These are phyloP conservation scores for Ellobius talpinus DNA, from an alignment of 2,113 vertebrate genomes.

Conservation along the genomic window DNA sequence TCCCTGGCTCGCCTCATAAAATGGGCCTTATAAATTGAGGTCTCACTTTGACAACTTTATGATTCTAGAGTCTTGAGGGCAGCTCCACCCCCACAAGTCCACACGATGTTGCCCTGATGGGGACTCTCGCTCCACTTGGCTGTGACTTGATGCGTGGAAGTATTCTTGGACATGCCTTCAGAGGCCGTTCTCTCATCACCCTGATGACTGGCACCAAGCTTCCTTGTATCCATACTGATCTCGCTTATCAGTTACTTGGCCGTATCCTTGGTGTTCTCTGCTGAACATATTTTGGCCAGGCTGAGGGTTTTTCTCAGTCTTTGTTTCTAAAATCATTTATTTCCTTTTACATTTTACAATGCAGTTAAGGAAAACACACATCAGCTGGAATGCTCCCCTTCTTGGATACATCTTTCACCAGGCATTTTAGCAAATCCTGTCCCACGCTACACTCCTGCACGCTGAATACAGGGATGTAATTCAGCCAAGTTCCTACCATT, in stretches of 20 bases:
- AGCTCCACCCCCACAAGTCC: no score
- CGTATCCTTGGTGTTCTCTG: background rate
- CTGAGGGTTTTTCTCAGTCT: background rate
- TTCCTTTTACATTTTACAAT: background rate
- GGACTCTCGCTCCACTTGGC: background rate
- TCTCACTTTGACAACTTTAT: background rate
- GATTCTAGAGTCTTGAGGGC: background rate
- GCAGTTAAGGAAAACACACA: background rate
- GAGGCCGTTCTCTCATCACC: background rate
- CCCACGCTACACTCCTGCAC: no score
- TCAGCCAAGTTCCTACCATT: background rate
- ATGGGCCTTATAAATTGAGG: background rate
- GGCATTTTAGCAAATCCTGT: background rate
- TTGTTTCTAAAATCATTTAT: constrained; percentile 2
- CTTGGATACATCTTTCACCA: background rate
- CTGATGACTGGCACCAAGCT: background rate
- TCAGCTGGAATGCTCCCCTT: background rate
- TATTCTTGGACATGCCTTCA: background rate
- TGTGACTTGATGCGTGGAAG: background rate
- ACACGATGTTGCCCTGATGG: background rate
- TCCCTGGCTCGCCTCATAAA: background rate
- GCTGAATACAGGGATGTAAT: background rate
- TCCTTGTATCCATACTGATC: background rate
- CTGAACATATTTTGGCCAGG: background rate
- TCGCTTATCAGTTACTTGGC: background rate